Conservation (phyloP, 2,113 vertebrate species). For the Tupaia tana region DNA sequence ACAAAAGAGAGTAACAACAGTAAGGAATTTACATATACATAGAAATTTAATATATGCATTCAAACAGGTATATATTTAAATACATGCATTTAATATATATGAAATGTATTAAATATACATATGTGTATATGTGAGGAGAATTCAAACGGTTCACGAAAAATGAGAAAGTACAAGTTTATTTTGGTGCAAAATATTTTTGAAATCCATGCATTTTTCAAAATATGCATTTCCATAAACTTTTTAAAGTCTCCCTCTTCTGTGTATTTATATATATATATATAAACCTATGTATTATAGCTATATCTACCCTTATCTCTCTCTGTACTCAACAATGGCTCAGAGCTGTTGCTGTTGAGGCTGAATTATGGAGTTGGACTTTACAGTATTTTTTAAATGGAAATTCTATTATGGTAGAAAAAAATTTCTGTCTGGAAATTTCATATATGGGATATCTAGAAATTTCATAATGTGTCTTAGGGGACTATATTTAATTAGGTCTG, state of each 20-base stretch:
- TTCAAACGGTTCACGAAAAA: too few relatives aligned
- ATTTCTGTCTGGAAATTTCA: neutral
- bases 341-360: neutral
- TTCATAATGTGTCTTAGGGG: neutral
- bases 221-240: too few relatives aligned
- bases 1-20: neutral
- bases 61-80: neutral
- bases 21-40: neutral
- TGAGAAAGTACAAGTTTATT: too few relatives aligned
- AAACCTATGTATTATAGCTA: neutral
- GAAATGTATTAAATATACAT: neutral
- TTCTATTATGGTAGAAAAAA: neutral
- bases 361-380: neutral
- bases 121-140: neutral
- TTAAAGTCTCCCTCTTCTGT: too few relatives aligned
- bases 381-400: neutral
- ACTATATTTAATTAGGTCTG: neutral
- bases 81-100: neutral
- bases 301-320: accelerated
- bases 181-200: too few relatives aligned
- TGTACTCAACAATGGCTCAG: neutral
- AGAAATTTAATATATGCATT: neutral
- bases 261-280: neutral
- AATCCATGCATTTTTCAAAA: too few relatives aligned
- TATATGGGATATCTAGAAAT: neutral